Conservation (phyloP, 2,888 invertebrate species). For the Boloria euphrosyne region DNA sequence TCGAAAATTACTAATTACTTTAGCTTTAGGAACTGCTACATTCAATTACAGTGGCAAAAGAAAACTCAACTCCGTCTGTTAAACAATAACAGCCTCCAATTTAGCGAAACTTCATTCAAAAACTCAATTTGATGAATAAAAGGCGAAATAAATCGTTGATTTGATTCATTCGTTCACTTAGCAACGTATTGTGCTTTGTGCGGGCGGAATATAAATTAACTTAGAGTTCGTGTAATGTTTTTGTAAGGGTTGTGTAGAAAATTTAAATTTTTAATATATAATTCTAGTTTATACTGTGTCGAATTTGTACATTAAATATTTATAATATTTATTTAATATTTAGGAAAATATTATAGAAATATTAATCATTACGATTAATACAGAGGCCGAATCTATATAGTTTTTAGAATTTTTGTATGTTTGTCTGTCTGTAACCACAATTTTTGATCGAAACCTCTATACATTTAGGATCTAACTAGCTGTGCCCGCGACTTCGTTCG, state of each 20-base stretch:
- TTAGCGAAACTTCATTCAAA: constrained; percentile 31
- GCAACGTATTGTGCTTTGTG: constrained; percentile 23
- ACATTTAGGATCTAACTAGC: too few species aligned
- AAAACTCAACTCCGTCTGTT: constrained; percentile 22
- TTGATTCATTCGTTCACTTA: constrained; percentile 28
- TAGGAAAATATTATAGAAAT: too few species aligned
- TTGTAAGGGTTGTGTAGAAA: too few species aligned
- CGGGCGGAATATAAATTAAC: constrained; percentile 23
- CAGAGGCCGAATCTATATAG: too few species aligned
- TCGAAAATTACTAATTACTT: constrained; percentile 3
- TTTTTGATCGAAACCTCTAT: too few species aligned
- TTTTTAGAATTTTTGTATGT: too few species aligned
- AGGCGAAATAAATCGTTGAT: constrained; percentile 41
- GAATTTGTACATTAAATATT: too few species aligned
- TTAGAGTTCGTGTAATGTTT: not conserved
- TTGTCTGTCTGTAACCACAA: too few species aligned
- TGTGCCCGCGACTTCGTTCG: too few species aligned
- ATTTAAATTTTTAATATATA: not conserved
- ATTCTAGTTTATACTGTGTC: too few species aligned
- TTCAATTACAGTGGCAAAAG: constrained; percentile 6
- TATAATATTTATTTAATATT: too few species aligned
- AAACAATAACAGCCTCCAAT: constrained; percentile 34
- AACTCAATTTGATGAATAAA: constrained; percentile 43
- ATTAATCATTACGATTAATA: too few species aligned
- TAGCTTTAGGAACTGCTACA: not conserved